A percentile compares a stretch with the other conserved stretches of the same genome.
Conservation (phyloP, 1,140 invertebrate species). For the Atta cephalotes region DNA sequence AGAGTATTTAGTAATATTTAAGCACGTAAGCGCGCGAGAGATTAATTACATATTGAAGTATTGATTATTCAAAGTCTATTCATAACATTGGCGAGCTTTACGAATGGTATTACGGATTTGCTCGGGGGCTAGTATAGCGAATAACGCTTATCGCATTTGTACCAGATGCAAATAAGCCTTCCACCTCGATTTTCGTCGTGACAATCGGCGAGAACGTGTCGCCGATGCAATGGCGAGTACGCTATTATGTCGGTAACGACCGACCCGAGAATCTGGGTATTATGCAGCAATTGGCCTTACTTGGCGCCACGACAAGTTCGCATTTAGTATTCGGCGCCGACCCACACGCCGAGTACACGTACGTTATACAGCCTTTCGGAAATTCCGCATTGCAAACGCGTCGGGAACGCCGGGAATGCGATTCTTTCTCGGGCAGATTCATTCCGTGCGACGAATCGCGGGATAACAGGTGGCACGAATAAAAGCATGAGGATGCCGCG, state of each 20-base stretch:
- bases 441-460: neutral
- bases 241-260: conserved; percentile 35
- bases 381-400: conserved; percentile 51
- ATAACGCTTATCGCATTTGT: conserved; percentile 23
- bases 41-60: conserved; percentile 20
- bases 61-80: conserved; percentile 13
- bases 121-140: neutral
- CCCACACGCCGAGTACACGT: neutral
- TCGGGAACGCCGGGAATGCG: conserved; percentile 24
- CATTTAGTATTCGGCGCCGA: conserved; percentile 46
- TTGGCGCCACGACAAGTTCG: conserved; percentile 70
- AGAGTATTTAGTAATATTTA: neutral
- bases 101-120: neutral
- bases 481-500: conserved; percentile 21
- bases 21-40: neutral
- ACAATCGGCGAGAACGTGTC: conserved; percentile 29
- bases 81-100: neutral
- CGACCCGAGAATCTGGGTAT: conserved; percentile 19
- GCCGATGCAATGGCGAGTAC: conserved; percentile 15
- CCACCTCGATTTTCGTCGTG: conserved; percentile 23
- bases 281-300: conserved; percentile 71
- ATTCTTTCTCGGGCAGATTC: neutral
- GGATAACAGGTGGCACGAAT: conserved; percentile 50
- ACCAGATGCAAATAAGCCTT: conserved; percentile 32
- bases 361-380: neutral